phyloP scores from a whole-genome alignment of 35 echinoderm and acorn worm genomes.

The Chiridota heheva region DNA sequence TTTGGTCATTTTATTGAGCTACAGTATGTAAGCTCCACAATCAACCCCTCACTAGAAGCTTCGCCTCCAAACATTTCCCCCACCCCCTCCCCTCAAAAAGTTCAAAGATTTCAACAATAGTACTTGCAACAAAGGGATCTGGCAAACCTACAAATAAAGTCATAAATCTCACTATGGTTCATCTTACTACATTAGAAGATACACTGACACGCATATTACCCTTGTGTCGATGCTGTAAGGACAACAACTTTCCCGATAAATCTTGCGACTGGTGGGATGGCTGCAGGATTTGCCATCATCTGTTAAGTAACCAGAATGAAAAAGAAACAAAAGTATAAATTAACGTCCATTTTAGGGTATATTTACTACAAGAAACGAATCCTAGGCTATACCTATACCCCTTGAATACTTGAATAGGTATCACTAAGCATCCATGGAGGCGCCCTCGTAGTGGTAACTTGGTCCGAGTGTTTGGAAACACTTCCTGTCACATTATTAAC shows the following conservation, averaged over 20 bases:
- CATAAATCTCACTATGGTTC: neutral
- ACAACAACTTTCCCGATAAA: conserved; percentile 75
- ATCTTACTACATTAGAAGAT: neutral
- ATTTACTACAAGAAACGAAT: no score
- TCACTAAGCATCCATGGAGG: no score
- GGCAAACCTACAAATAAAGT: neutral
- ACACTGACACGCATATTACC: conserved; percentile 23
- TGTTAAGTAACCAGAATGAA: no score
- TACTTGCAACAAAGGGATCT: neutral
- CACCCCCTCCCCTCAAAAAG: neutral
- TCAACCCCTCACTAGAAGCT: neutral
- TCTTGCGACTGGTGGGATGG: conserved; percentile 15
- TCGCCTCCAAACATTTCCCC: neutral
- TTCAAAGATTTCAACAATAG: neutral
- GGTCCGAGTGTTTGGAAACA: no score
- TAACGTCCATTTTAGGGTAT: no score
- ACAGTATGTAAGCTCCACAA: neutral
- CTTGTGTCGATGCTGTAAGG: conserved; percentile 64
- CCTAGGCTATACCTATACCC: no score
- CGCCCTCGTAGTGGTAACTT: no score
- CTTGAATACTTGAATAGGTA: no score
- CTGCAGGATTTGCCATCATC: neutral
- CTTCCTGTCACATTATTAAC: no score
- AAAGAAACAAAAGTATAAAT: no score
- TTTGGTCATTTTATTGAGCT: neutral